These are phyloP conservation scores for Eulemur rubriventer DNA, from an alignment of 2,797 vertebrate genomes.

Conservation along the genomic window DNA sequence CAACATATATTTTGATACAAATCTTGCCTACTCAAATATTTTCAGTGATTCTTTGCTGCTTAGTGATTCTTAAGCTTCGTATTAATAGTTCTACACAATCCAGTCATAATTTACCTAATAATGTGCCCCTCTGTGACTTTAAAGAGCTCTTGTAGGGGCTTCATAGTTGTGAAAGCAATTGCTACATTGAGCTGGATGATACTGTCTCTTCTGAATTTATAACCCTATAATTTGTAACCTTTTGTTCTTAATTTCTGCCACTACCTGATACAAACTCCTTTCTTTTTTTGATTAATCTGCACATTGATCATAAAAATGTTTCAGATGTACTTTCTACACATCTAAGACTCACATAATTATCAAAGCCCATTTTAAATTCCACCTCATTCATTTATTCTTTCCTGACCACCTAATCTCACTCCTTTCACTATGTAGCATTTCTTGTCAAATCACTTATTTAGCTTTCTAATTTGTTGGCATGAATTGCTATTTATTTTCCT, in stretches of 20 bases:
- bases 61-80: not conserved
- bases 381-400: not conserved
- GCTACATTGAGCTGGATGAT: not conserved
- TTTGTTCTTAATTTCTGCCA: not conserved
- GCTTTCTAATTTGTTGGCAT: not conserved
- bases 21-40: not conserved
- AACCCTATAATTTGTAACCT: not conserved
- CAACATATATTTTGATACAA: not conserved
- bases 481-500: conserved; percentile 4
- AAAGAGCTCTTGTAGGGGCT: not conserved
- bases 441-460: not conserved
- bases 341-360: not conserved
- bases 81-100: not conserved
- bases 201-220: not conserved
- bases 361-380: not conserved
- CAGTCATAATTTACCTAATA: not conserved
- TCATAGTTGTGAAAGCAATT: not conserved
- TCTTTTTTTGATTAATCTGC: not conserved
- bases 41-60: not conserved
- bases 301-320: not conserved
- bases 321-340: not conserved
- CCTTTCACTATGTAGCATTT: not conserved
- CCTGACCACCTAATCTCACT: not conserved
- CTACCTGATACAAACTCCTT: not conserved
- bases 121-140: not conserved